Conservation (phyloP, 2,888 invertebrate species). For the Dolichopus griseipennis region DNA sequence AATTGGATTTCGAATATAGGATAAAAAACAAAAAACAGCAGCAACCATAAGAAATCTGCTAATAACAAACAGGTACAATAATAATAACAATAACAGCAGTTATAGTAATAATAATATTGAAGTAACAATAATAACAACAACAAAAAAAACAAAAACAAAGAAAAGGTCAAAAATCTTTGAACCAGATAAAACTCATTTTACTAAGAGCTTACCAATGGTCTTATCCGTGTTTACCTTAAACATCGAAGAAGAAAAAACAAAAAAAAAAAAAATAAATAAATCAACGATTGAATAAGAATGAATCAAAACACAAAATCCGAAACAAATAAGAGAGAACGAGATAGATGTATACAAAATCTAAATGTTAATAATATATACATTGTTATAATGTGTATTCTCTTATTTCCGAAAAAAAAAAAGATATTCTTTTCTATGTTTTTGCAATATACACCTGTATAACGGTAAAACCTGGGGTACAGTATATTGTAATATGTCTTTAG, state of each 20-base stretch:
- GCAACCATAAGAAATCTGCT: too few relatives aligned
- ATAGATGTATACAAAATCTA: too few relatives aligned
- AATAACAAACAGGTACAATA: not conserved
- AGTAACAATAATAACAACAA: not conserved
- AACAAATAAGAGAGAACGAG: too few relatives aligned
- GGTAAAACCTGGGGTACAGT: too few relatives aligned
- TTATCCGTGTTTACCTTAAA: not conserved
- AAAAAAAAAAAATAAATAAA: not conserved
- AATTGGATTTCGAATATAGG: too few relatives aligned
- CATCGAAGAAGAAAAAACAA: not conserved
- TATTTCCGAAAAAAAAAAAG: too few relatives aligned
- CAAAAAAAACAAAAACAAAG: not conserved
- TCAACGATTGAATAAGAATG: not conserved
- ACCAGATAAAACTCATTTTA: not conserved
- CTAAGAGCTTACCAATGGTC: not conserved
- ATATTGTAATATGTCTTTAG: too few relatives aligned
- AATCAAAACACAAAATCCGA: not conserved
- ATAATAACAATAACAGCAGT: not conserved
- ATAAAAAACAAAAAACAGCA: not conserved
- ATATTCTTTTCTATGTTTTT: too few relatives aligned
- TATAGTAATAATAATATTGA: not conserved
- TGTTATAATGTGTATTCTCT: too few relatives aligned
- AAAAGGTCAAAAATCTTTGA: constrained; percentile 4
- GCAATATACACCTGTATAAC: too few relatives aligned
- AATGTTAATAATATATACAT: too few relatives aligned